These are phyloP conservation scores for Caenorhabditis sp. DNA, from an alignment of 2,888 invertebrate species.

Conservation along the genomic window DNA sequence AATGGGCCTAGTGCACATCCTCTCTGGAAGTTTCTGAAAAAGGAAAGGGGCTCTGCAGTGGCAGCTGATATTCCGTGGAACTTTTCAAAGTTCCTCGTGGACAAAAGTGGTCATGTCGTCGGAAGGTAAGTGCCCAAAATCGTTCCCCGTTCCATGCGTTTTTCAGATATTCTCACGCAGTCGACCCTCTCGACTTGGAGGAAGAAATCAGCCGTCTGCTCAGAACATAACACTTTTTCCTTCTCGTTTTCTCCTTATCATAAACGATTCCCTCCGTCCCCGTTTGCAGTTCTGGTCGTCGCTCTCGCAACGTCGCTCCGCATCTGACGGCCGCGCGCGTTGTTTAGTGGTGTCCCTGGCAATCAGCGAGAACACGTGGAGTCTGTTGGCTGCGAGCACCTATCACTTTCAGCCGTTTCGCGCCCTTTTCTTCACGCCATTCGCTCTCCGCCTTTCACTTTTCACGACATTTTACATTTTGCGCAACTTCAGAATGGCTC, in stretches of 20 bases:
- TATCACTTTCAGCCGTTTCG: neutral
- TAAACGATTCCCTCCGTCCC: neutral
- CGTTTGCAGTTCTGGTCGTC: conserved; percentile 2
- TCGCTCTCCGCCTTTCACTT: neutral
- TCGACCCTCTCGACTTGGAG: conserved; percentile 68
- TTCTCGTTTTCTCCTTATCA: neutral
- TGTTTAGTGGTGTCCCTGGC: conserved; percentile 27
- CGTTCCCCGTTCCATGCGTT: neutral
- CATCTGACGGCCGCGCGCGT: conserved; percentile 5
- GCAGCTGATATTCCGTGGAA: conserved; percentile 87
- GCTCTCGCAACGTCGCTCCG: conserved; percentile 26
- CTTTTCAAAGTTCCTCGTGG: conserved; percentile 89
- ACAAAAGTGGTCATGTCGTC: conserved; percentile 80
- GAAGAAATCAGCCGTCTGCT: conserved; percentile 69
- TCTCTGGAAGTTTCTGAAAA: conserved; percentile 83
- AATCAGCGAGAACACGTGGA: conserved; percentile 29
- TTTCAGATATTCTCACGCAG: conserved; percentile 72
- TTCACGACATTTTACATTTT: neutral
- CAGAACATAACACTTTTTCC: conserved; percentile 9
- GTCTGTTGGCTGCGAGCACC: neutral
- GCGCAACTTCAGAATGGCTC: conserved; percentile 85
- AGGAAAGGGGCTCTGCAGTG: conserved; percentile 80
- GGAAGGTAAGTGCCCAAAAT: conserved; percentile 42
- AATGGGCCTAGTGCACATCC: conserved; percentile 85
- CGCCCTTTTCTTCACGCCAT: neutral